Base-by-base conservation (phyloP, 92 coral and sea anemone species). In the Scolanthus callimorphus region DNA sequence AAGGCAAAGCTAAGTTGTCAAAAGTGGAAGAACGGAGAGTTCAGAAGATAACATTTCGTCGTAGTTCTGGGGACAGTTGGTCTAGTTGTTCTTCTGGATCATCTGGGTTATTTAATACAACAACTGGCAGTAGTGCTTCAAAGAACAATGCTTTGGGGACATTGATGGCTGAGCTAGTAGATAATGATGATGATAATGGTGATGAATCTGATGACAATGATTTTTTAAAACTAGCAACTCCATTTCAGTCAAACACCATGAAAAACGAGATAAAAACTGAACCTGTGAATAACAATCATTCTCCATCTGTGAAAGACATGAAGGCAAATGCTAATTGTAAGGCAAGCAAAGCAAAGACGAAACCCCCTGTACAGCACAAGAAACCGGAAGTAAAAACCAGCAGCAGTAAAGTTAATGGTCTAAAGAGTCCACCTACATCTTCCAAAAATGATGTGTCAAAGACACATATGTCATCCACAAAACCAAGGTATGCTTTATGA, bases 11-110 rank as follows among this genome's bases (percentile, higher is more conserved):
- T 13, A 86, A 83, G 39, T 62, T 48, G 1, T 11, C 64, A 13
- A 91, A 88, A 73, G 66, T 51, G 34, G 85, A 82, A 17, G 85
- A 89, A 4, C 83, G 69, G 30, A 81, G 50, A 27, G 38, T 89
- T 9, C 94, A 84, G 17, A 94, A 89, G 73, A 73, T 94, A 23
- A 89, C 89, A 30, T 77, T 94, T 59, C 87, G 99, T 15, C 68
- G 97, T 11, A 74, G 90, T 49, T 94, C 99, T 17, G 91, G 88
- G 19, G 99, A 94, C 29, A 94, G 99, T 29, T 88, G 99, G 96
- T 79, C 97, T 23, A 88, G 90, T 20, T 6, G 60, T 25, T 78
- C 96, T 20, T 80, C 99, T 38, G 59, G 83, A 47, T 63, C 83
- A 43, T 74, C 85, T 39, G 55, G 52, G 21, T 74, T 75, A 12